Evolutionary conservation across 2,888 invertebrate genomes (phyloP).

Genomic region (Lepidocyrtoides sp.): DNA sequence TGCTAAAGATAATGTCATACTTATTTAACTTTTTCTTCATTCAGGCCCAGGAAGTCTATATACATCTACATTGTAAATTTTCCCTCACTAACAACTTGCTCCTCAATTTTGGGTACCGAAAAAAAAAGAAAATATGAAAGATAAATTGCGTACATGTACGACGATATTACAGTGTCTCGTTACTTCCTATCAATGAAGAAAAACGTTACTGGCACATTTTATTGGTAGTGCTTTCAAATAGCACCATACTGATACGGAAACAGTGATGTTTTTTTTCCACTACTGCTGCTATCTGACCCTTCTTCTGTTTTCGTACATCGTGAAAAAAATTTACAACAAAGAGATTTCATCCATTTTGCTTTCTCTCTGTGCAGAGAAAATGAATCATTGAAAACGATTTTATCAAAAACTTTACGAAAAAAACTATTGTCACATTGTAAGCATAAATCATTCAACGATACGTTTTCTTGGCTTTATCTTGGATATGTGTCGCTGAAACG

Average conservation of each 20-base stretch:
- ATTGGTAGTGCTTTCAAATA: not conserved
- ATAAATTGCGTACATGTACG: not conserved
- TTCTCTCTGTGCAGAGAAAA: constrained; percentile 13
- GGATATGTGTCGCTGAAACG: no score
- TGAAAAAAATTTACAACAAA: constrained; percentile 24
- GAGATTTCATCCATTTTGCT: constrained; percentile 12
- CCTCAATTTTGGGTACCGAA: not conserved
- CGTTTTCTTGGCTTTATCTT: not conserved
- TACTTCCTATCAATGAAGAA: not conserved
- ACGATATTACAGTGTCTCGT: not conserved
- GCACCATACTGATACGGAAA: not conserved
- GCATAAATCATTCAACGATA: constrained; percentile 68
- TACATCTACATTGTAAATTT: constrained; percentile 5
- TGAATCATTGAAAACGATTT: constrained; percentile 50
- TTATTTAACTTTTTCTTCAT: constrained; percentile 15
- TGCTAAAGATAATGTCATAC: constrained; percentile 21
- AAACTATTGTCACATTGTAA: constrained; percentile 32
- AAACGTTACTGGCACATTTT: not conserved
- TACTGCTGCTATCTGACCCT: not conserved
- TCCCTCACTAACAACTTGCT: not conserved
- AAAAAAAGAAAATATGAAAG: not conserved
- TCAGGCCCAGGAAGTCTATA: not conserved
- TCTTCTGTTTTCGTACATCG: not conserved
- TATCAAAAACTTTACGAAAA: constrained; percentile 28
- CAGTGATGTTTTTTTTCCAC: not conserved